Evolutionary conservation across 1,140 invertebrate genomes (phyloP), one percentile per base, ranked within the genome.

Genomic region (Ips nitidus): DNA sequence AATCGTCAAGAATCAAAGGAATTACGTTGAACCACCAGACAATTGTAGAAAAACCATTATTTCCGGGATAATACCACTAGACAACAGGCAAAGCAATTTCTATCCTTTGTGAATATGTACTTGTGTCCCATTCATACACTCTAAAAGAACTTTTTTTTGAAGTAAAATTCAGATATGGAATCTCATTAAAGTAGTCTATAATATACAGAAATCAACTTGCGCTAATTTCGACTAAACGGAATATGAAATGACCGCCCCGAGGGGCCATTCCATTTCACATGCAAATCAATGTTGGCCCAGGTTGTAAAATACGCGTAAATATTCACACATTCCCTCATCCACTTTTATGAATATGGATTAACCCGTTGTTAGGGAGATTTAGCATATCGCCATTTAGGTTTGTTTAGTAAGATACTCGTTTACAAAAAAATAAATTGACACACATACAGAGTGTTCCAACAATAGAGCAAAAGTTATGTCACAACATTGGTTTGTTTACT

Each of bases 341-440:
- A 55, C 36, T 56, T 69, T 60, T 62, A 69, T 69, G 61, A 63
- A 69, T 69, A 69, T 69, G 61, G 59, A 69, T 69, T 63, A 69
- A 40, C 8, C 4, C 43, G 8, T 37, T 38, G 66, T 62, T 69
- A 55, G 66, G 42, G 59, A 69, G 3, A 40, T 66, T 66, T 50
- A 57, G 64, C 56, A 41, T 59, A 22, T 22, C 22, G 22, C 22
- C 22, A 22, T 22, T 22, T 22, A 22, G 22, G 22, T 22, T 22
- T 22, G 22, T 22, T 22, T 22, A 22, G 22, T 22, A 22, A 22
- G 22, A 22, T 22, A 22, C 22, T 22, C 22, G 22, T 22, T 22
- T 22, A 22, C 22, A 22, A 22, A 0, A 22, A 22, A 22, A 22
- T 22, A 22, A 22, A 22, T 22, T 22, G 22, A 22, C 0, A 22